Base-by-base conservation (phyloP, 2,797 vertebrate species). In the Onychomys leucogaster region DNA sequence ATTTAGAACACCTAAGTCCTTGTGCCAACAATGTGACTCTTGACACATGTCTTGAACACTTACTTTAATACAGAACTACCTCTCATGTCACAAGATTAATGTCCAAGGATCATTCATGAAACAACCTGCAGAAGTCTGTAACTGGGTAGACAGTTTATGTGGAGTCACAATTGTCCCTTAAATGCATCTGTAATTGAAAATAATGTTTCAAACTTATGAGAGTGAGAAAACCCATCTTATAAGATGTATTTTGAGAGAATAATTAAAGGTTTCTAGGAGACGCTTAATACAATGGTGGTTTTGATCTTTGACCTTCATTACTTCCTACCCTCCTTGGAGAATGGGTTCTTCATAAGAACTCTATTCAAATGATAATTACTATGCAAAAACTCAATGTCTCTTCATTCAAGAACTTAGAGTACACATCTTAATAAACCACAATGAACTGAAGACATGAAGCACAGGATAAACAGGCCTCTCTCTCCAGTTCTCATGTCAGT, bases 401-500 rank as follows among this genome's bases (percentile, higher is more conserved):
- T 96, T 90, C 94, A 94, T 96, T 97, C 96, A 87, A 87, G 73
- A 96, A 75, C 95, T 97, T 97, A 86, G 81, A 96, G 97, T 97
- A 97, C 97, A 97, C 94, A 89, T 96, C 97, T 97, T 98, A 97
- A 95, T 81, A 63, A 92, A 92, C 86, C 11, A 11, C 96, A 97
- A 97, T 95, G 97, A 98, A 98, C 93, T 76, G 0, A 2, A 97
- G 98, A 96, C 71, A 91, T 97, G 95, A 98, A 98, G 96, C 98
- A 98, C 97, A 97, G 92, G 96, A 96, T 98, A 98, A 98, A 98
- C 97, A 97, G 97, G 97, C 91, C 77, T 96, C 96, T 98, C 93
- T 98, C 97, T 95, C 97, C 98, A 98, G 98, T 98, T 98, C 98
- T 98, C 98, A 81, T 96, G 96, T 98, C 97, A 98, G 96, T 98